These are phyloP conservation scores for Cairina moschata DNA, from an alignment of 2,113 vertebrate genomes.

Conservation along the genomic window DNA sequence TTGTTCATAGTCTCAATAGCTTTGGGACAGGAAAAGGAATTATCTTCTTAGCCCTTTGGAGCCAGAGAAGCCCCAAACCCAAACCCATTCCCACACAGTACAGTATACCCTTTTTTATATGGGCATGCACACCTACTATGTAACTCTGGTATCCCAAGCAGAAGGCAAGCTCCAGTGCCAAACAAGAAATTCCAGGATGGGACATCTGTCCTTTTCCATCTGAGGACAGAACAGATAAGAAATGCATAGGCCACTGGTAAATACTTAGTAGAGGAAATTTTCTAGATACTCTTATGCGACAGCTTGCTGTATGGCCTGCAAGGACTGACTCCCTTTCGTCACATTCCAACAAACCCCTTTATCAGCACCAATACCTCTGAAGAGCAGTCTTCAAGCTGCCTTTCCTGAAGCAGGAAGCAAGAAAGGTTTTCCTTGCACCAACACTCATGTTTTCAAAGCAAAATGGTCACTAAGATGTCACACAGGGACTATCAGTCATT, in stretches of 20 bases:
- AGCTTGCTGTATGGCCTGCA: neutral
- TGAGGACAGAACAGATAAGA: neutral
- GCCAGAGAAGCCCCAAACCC: neutral
- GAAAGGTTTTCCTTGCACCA: neutral
- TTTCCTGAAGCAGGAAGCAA: neutral
- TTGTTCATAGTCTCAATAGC: neutral
- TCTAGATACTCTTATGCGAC: neutral
- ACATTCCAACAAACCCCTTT: neutral
- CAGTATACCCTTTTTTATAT: neutral
- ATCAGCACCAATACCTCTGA: neutral
- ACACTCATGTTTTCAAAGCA: neutral
- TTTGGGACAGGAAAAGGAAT: neutral
- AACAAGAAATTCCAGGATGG: neutral
- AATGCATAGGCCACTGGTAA: neutral
- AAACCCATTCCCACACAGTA: neutral
- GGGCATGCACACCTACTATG: fast-evolving
- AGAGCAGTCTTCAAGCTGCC: neutral
- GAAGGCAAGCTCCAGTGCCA: neutral
- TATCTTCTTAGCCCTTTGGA: neutral
- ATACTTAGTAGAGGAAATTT: neutral
- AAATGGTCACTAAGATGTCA: neutral
- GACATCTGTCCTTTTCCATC: neutral
- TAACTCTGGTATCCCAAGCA: neutral
- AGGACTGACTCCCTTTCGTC: neutral
- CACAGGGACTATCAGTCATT: neutral